A percentile compares a stretch with the other conserved stretches of the same genome.
Evolutionary conservation across 2,888 invertebrate genomes (phyloP).

Genomic region (Drosophila acutilabella): DNA sequence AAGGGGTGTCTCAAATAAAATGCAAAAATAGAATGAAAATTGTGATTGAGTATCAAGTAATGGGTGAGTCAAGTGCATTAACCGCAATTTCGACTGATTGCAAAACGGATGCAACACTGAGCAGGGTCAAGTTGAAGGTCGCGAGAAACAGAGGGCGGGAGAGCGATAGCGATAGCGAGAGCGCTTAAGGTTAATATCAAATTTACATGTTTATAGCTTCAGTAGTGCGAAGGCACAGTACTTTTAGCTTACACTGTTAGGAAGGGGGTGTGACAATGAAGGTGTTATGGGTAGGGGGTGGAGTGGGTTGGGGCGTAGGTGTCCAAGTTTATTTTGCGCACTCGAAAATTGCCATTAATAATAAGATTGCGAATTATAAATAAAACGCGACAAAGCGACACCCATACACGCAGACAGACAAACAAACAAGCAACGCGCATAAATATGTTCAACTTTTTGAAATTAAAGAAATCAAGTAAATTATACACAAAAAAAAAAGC

Average conservation of each 20-base stretch:
- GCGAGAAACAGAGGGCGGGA: neutral
- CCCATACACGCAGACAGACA: conserved; percentile 3
- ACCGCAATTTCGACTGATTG: conserved; percentile 9
- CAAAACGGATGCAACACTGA: conserved; percentile 10
- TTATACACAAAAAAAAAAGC: conserved; percentile 31
- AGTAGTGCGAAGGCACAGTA: neutral
- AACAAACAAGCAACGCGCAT: conserved; percentile 26
- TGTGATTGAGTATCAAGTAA: neutral
- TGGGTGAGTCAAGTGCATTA: conserved; percentile 9
- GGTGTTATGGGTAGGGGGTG: neutral
- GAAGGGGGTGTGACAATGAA: neutral
- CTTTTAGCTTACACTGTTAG: neutral
- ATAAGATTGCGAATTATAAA: conserved; percentile 60
- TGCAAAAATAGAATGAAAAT: neutral
- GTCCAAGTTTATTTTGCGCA: conserved; percentile 48
- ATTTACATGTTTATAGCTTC: conserved; percentile 10
- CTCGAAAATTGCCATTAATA: conserved; percentile 48
- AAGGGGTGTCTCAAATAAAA: neutral
- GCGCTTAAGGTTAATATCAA: conserved; percentile 1
- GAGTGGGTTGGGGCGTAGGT: neutral
- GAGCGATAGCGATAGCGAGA: neutral
- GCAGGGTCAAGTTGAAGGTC: conserved; percentile 47
- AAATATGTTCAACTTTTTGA: conserved; percentile 40
- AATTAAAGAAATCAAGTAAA: conserved; percentile 50
- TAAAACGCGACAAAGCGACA: conserved; percentile 37